Evolutionary conservation across 2,888 invertebrate species (phyloP).

Genomic region (Callyntrura guangdongensis): DNA sequence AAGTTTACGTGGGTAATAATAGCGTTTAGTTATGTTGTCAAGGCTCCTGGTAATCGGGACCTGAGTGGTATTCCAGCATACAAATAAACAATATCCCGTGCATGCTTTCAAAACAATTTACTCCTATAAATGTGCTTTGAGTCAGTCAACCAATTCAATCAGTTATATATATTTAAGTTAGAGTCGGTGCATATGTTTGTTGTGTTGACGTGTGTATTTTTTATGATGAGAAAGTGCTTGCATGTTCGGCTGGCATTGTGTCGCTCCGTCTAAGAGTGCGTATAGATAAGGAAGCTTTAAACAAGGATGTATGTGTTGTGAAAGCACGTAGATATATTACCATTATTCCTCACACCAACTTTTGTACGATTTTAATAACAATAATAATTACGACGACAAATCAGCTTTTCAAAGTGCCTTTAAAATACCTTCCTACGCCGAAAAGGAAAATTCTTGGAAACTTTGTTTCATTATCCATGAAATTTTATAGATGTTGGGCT

Average conservation of each 20-base stretch:
- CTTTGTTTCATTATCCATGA: neutral
- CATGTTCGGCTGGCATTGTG: neutral
- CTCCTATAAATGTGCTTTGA: neutral
- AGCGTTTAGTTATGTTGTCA: too few species aligned
- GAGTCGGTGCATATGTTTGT: neutral
- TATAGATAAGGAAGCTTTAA: slow-evolving; percentile 7
- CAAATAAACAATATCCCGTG: too few species aligned
- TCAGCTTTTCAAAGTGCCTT: too few species aligned
- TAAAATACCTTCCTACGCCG: too few species aligned
- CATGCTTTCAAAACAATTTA: neutral
- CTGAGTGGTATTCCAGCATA: too few species aligned
- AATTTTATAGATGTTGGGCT: neutral
- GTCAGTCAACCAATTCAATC: neutral
- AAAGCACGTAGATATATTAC: neutral
- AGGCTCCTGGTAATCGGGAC: too few species aligned
- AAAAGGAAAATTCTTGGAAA: too few species aligned
- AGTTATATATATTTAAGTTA: too few species aligned
- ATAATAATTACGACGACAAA: neutral
- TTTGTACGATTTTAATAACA: neutral
- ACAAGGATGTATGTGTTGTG: neutral
- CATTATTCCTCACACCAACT: neutral
- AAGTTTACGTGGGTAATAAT: too few species aligned
- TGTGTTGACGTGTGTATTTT: neutral
- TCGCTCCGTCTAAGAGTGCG: neutral
- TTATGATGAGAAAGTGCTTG: slow-evolving; percentile 1